These are phyloP conservation scores for Mesochorus sp. DNA, from an alignment of 2,888 invertebrate species.

Conservation along the genomic window DNA sequence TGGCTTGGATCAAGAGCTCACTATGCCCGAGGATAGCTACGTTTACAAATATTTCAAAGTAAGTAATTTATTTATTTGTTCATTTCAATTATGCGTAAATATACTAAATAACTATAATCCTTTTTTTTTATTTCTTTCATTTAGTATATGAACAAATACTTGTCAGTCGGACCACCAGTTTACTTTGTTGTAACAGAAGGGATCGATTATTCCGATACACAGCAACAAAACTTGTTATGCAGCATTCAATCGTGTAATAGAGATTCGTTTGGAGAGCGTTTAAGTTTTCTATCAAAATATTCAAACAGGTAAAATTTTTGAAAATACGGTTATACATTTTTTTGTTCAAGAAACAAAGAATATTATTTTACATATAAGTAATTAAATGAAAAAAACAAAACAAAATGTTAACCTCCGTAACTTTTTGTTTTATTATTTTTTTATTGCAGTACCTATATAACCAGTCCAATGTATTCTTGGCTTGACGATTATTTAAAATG, in stretches of 20 bases:
- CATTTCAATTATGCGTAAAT: not conserved
- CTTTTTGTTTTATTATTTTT: not conserved
- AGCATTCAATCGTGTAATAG: slow-evolving; percentile 89
- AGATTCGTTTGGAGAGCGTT: slow-evolving; percentile 90
- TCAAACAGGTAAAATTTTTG: slow-evolving; percentile 79
- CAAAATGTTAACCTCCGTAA: too few species aligned
- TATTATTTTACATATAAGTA: too few species aligned
- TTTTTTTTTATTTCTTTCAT: slow-evolving; percentile 67
- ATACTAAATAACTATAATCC: not conserved
- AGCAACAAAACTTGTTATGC: slow-evolving; percentile 92
- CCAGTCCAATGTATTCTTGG: slow-evolving; percentile 96
- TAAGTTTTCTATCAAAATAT: slow-evolving; percentile 81
- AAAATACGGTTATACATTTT: not conserved
- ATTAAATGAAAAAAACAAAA: too few species aligned
- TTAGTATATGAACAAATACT: slow-evolving; percentile 90
- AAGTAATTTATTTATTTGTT: slow-evolving; percentile 63
- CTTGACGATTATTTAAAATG: slow-evolving; percentile 98
- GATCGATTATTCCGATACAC: slow-evolving; percentile 87
- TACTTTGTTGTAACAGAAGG: slow-evolving; percentile 95
- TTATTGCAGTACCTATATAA: slow-evolving; percentile 87
- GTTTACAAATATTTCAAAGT: slow-evolving; percentile 94
- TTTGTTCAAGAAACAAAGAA: too few species aligned
- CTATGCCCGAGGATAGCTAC: slow-evolving; percentile 99
- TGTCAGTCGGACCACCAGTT: slow-evolving; percentile 96
- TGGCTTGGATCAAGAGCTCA: slow-evolving; percentile 97